Conservation (phyloP, 2,888 invertebrate genomes). For the Cerceris rybyensis region DNA sequence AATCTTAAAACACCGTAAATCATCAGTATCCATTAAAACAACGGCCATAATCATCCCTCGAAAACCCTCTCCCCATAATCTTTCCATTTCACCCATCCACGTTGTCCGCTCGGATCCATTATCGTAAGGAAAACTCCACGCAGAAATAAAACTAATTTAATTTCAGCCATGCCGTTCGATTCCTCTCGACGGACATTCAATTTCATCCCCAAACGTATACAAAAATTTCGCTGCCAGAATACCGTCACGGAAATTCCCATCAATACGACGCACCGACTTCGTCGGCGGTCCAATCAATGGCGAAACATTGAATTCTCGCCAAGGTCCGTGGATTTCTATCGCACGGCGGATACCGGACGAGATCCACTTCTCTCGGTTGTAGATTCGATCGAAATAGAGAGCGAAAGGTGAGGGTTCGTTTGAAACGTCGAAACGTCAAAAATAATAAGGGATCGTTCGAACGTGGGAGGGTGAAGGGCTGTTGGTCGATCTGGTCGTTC, state of each 20-base stretch:
- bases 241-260: neutral
- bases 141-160: too few relatives aligned
- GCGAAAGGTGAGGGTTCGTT: slow-evolving; percentile 7
- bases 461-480: neutral
- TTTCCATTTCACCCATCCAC: too few relatives aligned
- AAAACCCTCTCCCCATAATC: too few relatives aligned
- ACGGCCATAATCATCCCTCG: too few relatives aligned
- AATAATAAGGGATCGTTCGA: slow-evolving; percentile 13
- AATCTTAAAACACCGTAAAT: too few relatives aligned
- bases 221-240: neutral
- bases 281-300: slow-evolving; percentile 15
- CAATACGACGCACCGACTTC: slow-evolving; percentile 12
- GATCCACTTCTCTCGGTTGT: slow-evolving; percentile 4
- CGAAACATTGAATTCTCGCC: slow-evolving; percentile 10
- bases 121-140: too few relatives aligned
- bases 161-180: too few relatives aligned
- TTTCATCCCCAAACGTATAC: neutral
- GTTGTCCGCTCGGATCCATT: too few relatives aligned
- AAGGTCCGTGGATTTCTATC: slow-evolving; percentile 22
- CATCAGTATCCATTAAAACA: too few relatives aligned
- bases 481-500: neutral
- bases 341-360: neutral
- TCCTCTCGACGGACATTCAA: too few relatives aligned
- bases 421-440: slow-evolving; percentile 23
- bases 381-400: slow-evolving; percentile 8